Evolutionary conservation across 30 jellyfish, hydroid and myxozoan genomes (phyloP).

Genomic region (Aurelia aurita complex sp. Pacific): DNA sequence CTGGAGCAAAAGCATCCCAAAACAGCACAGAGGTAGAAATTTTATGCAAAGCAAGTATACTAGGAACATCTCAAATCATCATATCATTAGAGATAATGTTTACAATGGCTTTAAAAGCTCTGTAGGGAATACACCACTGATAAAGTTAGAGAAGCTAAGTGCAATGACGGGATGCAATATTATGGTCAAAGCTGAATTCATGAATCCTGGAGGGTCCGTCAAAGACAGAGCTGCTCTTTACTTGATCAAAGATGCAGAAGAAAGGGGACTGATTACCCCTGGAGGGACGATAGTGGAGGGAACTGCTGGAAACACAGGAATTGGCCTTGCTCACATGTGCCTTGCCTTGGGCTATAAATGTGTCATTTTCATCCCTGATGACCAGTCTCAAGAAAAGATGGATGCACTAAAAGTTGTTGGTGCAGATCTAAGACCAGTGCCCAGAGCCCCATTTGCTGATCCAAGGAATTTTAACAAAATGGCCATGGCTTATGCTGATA

Average conservation of each 20-base stretch:
- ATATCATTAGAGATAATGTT: constrained; percentile 49
- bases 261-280: constrained; percentile 68
- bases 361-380: constrained; percentile 89
- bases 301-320: constrained; percentile 95
- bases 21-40: too few relatives aligned
- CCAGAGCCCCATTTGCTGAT: constrained; percentile 90
- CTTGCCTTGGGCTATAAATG: constrained; percentile 86
- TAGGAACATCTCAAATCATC: background rate
- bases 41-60: too few relatives aligned
- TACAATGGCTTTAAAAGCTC: constrained; percentile 73
- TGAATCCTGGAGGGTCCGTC: constrained; percentile 97
- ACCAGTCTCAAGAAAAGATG: constrained; percentile 84
- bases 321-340: constrained; percentile 95
- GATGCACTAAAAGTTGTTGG: constrained; percentile 89
- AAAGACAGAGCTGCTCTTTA: constrained; percentile 92
- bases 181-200: constrained; percentile 88
- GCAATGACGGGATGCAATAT: constrained; percentile 84
- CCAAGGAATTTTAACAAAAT: constrained; percentile 88
- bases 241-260: constrained; percentile 83
- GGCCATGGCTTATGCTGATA: constrained; percentile 88
- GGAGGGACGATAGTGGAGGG: constrained; percentile 96
- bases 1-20: too few relatives aligned
- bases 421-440: constrained; percentile 97
- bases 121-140: constrained; percentile 96
- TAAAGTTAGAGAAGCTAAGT: constrained; percentile 84